Evolutionary conservation across 1,140 invertebrate species (phyloP), one percentile per base, ranked within the genome.

Genomic region (Caenorhabditis brenneri): DNA sequence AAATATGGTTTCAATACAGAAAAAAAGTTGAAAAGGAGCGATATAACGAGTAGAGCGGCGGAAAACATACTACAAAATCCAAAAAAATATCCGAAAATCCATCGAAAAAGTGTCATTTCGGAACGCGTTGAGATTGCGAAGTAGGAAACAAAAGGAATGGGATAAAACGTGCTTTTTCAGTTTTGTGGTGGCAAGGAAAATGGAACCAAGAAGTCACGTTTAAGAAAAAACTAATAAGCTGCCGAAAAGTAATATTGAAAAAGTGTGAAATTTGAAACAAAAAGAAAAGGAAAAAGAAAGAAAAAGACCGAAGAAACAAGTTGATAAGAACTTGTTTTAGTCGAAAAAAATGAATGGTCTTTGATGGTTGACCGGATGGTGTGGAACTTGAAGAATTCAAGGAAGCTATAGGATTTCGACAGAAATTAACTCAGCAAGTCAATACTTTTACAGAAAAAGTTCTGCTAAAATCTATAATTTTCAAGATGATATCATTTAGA

Each of bases 21-120:
- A n/a, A 51, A n/a, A 51, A n/a, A 51, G n/a, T 1, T 19, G 19
- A 51, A 19, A 16, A 51, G 15, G 19, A 1, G 49, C 16, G 49
- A n/a, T 12, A 6, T 42, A 42, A 42, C n/a, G n/a, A n/a, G 16
- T 27, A 15, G 10, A 33, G 33, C 29, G 6, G 3, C 31, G 15
- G 12, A 36, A 65, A 65, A 65, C 60, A 29, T 33, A 65, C 65
- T 74, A 46, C 65, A 74, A 42, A 74, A 42, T 39, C 65, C 65
- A 29, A 74, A 74, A 42, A 74, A 74, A 74, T 39, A 74, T 33
- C 31, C 58, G n/a, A 74, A 74, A 74, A 74, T 74, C 65, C 65
- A 74, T 31, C 36, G 65, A 22, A 74, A 74, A 74, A 74, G 33
- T 36, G 65, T 46, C 65, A 74, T 74, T 74, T 39, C 33, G 5